Evolutionary conservation across 2,113 vertebrate species (phyloP).

Genomic region (Circaetus cinerascens): DNA sequence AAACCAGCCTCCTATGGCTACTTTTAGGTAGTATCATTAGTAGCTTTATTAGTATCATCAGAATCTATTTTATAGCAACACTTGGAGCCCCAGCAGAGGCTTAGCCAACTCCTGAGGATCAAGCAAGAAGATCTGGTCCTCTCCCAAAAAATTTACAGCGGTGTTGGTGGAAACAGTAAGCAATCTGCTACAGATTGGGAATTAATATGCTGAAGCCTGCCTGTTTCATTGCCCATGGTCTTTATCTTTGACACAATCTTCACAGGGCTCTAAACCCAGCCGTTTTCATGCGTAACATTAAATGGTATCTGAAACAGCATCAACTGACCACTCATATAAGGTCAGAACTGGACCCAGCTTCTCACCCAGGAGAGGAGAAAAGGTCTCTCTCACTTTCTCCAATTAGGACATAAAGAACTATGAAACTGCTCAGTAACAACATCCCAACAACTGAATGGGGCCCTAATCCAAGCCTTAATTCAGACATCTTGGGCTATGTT

Average conservation of each 20-base stretch:
- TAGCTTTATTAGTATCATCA: neutral
- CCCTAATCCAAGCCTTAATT: neutral
- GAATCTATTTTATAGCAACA: neutral
- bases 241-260: neutral
- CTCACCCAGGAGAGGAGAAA: neutral
- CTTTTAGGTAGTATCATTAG: neutral
- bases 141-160: neutral
- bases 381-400: neutral
- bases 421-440: neutral
- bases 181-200: neutral
- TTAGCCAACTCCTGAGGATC: neutral
- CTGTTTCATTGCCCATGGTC: neutral
- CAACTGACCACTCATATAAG: neutral
- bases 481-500: neutral
- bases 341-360: neutral
- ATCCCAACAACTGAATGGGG: neutral
- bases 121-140: neutral
- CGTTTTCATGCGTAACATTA: neutral
- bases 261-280: neutral
- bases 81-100: accelerated
- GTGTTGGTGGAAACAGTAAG: neutral
- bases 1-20: neutral
- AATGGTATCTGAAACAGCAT: neutral
- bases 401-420: neutral
- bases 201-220: neutral